These are phyloP conservation scores for Agrochola macilenta DNA, from an alignment of 2,888 invertebrate species.

Conservation along the genomic window DNA sequence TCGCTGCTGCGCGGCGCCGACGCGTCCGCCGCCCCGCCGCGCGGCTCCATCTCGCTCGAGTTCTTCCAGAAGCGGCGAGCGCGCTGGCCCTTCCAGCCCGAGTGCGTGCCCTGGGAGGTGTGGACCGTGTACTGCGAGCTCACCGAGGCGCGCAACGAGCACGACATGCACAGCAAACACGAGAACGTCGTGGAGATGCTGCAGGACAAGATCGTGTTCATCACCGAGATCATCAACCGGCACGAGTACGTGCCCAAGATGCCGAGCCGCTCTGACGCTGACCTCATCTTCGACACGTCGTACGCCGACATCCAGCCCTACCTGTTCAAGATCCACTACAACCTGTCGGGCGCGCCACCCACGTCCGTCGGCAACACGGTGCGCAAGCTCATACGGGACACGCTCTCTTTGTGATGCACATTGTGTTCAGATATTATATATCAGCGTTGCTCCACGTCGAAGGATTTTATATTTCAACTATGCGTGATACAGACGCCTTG, in stretches of 20 bases:
- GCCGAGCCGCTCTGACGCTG: constrained; percentile 97
- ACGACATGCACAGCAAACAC: constrained; percentile 96
- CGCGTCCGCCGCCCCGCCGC: constrained; percentile 90
- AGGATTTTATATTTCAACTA: constrained; percentile 22
- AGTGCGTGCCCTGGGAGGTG: constrained; percentile 99
- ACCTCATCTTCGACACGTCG: constrained; percentile 98
- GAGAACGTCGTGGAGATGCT: constrained; percentile 97
- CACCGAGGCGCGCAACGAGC: constrained; percentile 95
- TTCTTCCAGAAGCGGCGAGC: constrained; percentile 98
- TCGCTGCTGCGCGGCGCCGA: constrained; percentile 94
- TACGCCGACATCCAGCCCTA: constrained; percentile 99
- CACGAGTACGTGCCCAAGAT: constrained; percentile 99
- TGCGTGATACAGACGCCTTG: constrained; percentile 29
- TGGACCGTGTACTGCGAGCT: constrained; percentile 98
- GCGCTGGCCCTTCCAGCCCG: constrained; percentile 97
- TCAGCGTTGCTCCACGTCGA: constrained; percentile 38
- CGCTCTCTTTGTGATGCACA: constrained; percentile 93
- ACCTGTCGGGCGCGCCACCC: constrained; percentile 94
- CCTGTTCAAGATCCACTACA: constrained; percentile 97
- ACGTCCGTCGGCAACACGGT: constrained; percentile 96
- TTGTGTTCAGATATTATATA: constrained; percentile 57
- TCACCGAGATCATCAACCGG: constrained; percentile 98
- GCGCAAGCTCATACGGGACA: constrained; percentile 97
- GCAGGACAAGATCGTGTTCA: constrained; percentile 98
- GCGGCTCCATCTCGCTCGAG: constrained; percentile 97